Conservation (phyloP, 2,113 vertebrate species). For the Chaenocephalus aceratus region DNA sequence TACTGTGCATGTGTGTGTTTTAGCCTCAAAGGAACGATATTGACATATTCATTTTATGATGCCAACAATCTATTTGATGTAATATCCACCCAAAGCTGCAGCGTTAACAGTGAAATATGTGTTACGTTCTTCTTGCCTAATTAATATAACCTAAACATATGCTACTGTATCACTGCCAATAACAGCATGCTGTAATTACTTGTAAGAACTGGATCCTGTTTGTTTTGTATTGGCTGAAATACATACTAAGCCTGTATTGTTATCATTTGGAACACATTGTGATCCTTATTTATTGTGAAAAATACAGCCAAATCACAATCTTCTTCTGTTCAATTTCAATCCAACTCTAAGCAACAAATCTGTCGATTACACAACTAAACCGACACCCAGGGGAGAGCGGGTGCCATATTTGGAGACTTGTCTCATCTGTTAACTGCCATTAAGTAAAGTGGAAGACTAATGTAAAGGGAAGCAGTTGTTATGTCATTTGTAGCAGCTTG, state of each 20-base stretch:
- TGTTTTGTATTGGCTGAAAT: background rate
- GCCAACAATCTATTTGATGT: background rate
- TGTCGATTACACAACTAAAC: constrained; percentile 28
- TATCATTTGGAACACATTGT: background rate
- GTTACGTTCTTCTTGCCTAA: background rate
- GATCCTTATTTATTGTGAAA: background rate
- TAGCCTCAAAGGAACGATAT: background rate
- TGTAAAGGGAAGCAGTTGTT: constrained; percentile 3
- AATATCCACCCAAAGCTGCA: constrained; percentile 7
- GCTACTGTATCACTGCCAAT: background rate
- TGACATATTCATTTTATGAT: background rate
- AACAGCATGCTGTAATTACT: background rate
- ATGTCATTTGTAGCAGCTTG: background rate
- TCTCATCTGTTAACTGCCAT: background rate
- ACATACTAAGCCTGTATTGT: constrained; percentile 1
- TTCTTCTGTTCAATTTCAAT: background rate
- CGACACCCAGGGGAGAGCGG: background rate
- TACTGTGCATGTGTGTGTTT: background rate
- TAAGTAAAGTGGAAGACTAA: constrained; percentile 4
- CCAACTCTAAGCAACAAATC: constrained; percentile 18
- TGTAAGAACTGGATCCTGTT: background rate
- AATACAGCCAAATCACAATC: constrained; percentile 7
- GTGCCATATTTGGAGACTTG: constrained; percentile 3
- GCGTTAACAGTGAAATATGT: background rate
- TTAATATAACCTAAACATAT: background rate